Conservation (phyloP, 2,113 vertebrate genomes). For the Indicator maculatus region DNA sequence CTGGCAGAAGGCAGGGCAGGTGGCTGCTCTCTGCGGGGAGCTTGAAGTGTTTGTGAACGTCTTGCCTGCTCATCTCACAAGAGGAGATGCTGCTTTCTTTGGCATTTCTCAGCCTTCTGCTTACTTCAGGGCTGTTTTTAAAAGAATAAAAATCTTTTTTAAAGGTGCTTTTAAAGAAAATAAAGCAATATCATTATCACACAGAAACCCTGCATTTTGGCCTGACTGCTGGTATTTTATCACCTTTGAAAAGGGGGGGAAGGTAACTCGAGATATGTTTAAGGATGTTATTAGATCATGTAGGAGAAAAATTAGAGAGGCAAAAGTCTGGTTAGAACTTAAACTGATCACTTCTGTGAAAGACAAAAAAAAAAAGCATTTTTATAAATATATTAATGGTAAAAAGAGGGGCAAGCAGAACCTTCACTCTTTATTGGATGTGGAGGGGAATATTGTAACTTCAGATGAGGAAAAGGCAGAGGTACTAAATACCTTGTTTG, state of each 20-base stretch:
- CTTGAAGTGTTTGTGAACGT: background rate
- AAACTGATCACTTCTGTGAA: no score
- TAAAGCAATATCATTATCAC: background rate
- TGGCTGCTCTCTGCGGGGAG: background rate
- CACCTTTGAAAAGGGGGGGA: background rate
- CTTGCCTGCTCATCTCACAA: background rate
- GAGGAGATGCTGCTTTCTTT: background rate
- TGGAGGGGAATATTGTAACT: no score
- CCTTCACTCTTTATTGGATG: no score
- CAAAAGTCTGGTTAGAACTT: no score
- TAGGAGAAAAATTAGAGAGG: no score
- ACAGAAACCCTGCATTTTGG: background rate
- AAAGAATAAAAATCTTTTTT: background rate
- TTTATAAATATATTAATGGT: no score
- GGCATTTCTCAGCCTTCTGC: background rate
- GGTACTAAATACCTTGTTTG: no score
- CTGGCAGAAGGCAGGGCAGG: background rate
- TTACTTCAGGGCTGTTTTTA: background rate
- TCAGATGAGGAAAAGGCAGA: no score
- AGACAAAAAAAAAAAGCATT: no score
- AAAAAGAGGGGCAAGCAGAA: no score
- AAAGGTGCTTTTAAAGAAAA: background rate
- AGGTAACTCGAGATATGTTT: no score
- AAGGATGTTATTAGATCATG: no score
- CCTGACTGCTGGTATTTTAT: background rate